A percentile compares a stretch with the other conserved stretches of the same genome.
phyloP scores from a whole-genome alignment of 2,888 invertebrate genomes.

The Cerceris ruficornis region DNA sequence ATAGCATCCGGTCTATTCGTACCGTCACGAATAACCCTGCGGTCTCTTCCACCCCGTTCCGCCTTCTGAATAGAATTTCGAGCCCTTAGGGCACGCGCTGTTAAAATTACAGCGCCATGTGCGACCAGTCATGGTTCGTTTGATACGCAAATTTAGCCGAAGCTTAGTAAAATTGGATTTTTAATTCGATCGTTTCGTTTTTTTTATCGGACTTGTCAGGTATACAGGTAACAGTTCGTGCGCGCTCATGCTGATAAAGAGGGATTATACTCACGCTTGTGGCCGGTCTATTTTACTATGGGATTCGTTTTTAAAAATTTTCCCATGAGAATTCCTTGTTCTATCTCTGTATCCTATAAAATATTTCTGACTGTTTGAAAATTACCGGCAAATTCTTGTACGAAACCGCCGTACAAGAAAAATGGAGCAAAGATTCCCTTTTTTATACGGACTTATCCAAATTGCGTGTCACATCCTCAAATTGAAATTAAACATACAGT shows the following conservation, averaged over 20 bases:
- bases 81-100: conserved; percentile 53
- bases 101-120: conserved; percentile 65
- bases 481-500: no score
- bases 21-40: conserved; percentile 43
- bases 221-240: conserved; percentile 14
- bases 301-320: no score
- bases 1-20: conserved; percentile 46
- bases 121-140: conserved; percentile 63
- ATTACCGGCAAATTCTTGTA: no score
- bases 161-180: conserved; percentile 52
- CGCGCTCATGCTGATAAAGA: background rate
- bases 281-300: no score
- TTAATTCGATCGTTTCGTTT: conserved; percentile 46
- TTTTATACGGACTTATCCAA: no score
- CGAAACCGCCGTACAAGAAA: no score
- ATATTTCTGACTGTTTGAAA: no score
- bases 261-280: background rate
- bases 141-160: conserved; percentile 53
- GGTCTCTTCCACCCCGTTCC: conserved; percentile 39
- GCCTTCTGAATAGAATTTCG: conserved; percentile 27
- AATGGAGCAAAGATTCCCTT: no score
- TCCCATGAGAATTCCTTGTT: no score
- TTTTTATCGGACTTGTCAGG: background rate
- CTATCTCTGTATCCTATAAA: no score
- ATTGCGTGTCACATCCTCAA: no score